Conservation (phyloP, 2,113 vertebrate genomes). For the Tautogolabrus adspersus region DNA sequence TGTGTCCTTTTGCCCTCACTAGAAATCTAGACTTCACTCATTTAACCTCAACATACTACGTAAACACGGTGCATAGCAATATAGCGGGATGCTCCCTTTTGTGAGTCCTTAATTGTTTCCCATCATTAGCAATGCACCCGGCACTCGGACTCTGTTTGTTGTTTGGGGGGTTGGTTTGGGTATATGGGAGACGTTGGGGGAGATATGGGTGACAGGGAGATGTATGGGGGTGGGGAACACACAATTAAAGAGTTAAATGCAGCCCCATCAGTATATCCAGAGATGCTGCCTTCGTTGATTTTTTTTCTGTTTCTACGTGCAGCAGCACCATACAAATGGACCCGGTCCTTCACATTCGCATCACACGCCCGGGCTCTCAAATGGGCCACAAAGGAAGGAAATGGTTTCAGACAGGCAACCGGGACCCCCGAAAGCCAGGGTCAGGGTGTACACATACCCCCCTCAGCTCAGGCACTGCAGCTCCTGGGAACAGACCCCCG, state of each 20-base stretch:
- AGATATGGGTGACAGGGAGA: conserved; percentile 42
- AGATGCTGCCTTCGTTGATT: conserved; percentile 18
- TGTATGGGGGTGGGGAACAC: conserved; percentile 40
- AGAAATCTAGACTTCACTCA: conserved; percentile 40
- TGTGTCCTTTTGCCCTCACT: conserved; percentile 35
- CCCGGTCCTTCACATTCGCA: conserved; percentile 48
- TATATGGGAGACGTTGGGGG: conserved; percentile 28
- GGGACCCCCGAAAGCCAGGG: conserved; percentile 73
- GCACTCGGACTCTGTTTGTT: conserved; percentile 68
- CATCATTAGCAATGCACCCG: conserved; percentile 71
- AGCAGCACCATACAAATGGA: conserved; percentile 55
- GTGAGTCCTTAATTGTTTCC: conserved; percentile 76
- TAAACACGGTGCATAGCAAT: conserved; percentile 56
- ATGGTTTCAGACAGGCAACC: conserved; percentile 72
- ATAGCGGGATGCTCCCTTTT: conserved; percentile 60
- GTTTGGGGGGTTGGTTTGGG: conserved; percentile 44
- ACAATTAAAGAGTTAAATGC: conserved; percentile 39
- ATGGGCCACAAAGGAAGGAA: conserved; percentile 71
- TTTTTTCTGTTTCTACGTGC: conserved; percentile 44
- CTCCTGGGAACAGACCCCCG: conserved; percentile 76
- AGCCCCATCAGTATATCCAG: conserved; percentile 2
- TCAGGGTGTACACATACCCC: conserved; percentile 71
- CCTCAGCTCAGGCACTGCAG: conserved; percentile 49
- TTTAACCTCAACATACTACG: conserved; percentile 70
- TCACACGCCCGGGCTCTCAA: conserved; percentile 54